Conservation (phyloP, 2,888 invertebrate species). For the Andrena bucephala region DNA sequence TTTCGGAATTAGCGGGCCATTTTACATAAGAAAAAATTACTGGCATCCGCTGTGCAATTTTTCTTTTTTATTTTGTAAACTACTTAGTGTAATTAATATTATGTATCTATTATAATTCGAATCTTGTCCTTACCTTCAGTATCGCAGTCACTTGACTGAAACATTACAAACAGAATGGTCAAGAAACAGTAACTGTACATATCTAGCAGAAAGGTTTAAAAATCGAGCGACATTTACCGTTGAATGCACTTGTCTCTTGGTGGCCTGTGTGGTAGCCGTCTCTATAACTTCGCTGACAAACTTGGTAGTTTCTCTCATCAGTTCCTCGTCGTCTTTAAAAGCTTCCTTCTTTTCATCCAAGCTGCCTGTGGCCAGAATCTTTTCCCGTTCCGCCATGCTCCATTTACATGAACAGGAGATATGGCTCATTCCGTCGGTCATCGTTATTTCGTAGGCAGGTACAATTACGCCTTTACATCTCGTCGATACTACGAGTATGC, state of each 20-base stretch:
- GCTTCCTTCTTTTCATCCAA: constrained; percentile 82
- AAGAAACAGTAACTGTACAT: not conserved
- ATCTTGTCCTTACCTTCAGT: constrained; percentile 75
- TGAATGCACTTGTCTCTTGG: constrained; percentile 78
- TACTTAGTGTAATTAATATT: too few species aligned
- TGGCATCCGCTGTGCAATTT: too few species aligned
- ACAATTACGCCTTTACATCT: not conserved
- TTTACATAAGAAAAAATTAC: too few species aligned
- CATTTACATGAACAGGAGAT: constrained; percentile 73
- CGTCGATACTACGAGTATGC: not conserved
- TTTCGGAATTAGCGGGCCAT: too few species aligned
- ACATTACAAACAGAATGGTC: constrained; percentile 49
- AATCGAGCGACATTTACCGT: constrained; percentile 71
- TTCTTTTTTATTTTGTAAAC: too few species aligned
- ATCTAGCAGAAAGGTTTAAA: not conserved
- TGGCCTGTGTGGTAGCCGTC: constrained; percentile 84
- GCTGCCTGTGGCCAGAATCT: constrained; percentile 72
- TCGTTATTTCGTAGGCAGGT: constrained; percentile 26
- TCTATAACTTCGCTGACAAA: constrained; percentile 86
- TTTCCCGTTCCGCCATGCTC: constrained; percentile 79
- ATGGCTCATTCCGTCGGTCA: constrained; percentile 74
- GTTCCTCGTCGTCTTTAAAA: constrained; percentile 84
- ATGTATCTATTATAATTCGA: not conserved
- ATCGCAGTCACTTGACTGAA: constrained; percentile 75
- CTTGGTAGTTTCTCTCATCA: constrained; percentile 85